Percentiles rank a stretch among this genome's conserved stretches.
These are phyloP conservation scores for Terrapene triunguis DNA, from an alignment of 2,113 vertebrate genomes.

Conservation along the genomic window DNA sequence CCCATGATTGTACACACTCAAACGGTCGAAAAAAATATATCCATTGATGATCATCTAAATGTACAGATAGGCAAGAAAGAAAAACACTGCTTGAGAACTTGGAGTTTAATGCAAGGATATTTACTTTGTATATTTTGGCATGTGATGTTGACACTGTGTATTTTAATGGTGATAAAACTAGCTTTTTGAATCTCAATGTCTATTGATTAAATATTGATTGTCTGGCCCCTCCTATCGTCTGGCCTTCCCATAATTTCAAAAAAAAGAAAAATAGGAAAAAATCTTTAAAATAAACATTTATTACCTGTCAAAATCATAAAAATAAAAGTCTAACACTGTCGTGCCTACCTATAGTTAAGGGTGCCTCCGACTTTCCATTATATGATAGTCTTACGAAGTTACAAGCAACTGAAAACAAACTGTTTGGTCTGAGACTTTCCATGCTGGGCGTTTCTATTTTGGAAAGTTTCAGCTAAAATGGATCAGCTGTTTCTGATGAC, in stretches of 20 bases:
- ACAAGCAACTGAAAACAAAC: too few species aligned
- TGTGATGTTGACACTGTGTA: not conserved
- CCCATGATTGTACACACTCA: not conserved
- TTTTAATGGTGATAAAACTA: not conserved
- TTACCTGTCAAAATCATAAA: not conserved
- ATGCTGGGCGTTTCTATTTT: not conserved
- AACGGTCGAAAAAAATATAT: not conserved
- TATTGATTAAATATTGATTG: not conserved
- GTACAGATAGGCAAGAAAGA: not conserved
- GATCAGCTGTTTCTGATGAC: not conserved
- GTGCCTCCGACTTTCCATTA: not conserved
- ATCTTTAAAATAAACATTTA: not conserved
- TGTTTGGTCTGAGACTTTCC: not conserved
- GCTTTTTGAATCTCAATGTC: not conserved
- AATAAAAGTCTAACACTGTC: not conserved
- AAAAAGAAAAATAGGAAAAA: not conserved
- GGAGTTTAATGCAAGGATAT: not conserved
- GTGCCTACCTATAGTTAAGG: not conserved
- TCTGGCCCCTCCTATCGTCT: not conserved
- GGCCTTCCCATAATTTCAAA: not conserved
- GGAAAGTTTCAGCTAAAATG: not conserved
- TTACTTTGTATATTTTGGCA: not conserved
- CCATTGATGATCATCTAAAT: not conserved
- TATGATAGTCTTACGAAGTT: too few species aligned
- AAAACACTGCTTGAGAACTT: not conserved